Evolutionary conservation across 1,140 invertebrate genomes (phyloP).

Genomic region (Tetramorium simillimum): DNA sequence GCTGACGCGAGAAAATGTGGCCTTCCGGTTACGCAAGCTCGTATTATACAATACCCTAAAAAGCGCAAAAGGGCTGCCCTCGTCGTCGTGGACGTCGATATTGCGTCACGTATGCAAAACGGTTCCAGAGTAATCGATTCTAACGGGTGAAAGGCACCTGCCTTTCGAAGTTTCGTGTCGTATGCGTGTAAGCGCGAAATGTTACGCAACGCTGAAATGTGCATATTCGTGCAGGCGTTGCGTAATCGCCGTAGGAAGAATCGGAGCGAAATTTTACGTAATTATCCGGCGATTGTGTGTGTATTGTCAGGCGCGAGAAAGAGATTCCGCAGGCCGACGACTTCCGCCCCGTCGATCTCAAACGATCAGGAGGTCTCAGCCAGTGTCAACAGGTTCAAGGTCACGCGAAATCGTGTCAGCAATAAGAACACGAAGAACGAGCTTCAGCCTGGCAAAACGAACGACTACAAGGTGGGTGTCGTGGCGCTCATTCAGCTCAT

Average conservation of each 20-base stretch:
- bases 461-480: constrained; percentile 86
- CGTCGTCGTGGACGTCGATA: not conserved
- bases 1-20: not conserved
- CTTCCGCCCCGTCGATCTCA: constrained; percentile 80
- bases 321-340: constrained; percentile 85
- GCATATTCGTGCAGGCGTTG: constrained; percentile 33
- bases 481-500: not conserved
- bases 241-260: constrained; percentile 35
- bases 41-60: constrained; percentile 22
- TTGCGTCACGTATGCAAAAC: constrained; percentile 49
- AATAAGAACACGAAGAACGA: constrained; percentile 87
- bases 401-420: constrained; percentile 87
- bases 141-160: constrained; percentile 56
- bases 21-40: constrained; percentile 25
- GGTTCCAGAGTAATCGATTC: constrained; percentile 30
- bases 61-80: constrained; percentile 10
- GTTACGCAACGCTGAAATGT: constrained; percentile 44
- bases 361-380: constrained; percentile 89
- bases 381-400: constrained; percentile 89
- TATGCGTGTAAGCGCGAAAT: constrained; percentile 36
- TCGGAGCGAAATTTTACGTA: constrained; percentile 42
- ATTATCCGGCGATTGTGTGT: constrained; percentile 35
- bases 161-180: constrained; percentile 41
- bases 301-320: constrained; percentile 84
- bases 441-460: constrained; percentile 86